Conservation (phyloP, 1,140 invertebrate species). For the Ridgeia piscesae region DNA sequence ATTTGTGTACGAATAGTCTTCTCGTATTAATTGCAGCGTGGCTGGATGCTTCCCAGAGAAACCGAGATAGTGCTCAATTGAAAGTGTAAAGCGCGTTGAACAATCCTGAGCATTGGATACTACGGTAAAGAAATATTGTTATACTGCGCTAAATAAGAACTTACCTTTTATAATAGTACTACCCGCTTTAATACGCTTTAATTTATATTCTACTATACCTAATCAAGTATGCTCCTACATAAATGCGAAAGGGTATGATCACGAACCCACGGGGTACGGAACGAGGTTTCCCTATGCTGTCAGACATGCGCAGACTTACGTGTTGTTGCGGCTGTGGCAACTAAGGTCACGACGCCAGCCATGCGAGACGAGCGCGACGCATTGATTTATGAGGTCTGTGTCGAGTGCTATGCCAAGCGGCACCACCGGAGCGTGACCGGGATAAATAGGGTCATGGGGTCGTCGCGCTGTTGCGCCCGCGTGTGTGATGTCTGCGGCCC, state of each 20-base stretch:
- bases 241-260: background rate
- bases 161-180: too few relatives aligned
- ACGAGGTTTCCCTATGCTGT: background rate
- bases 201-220: too few relatives aligned
- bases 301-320: background rate
- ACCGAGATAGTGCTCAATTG: too few relatives aligned
- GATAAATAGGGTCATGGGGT: background rate
- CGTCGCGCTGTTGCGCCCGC: too few relatives aligned
- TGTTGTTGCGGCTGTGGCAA: background rate
- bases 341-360: background rate
- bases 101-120: too few relatives aligned
- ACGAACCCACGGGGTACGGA: background rate
- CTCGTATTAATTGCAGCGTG: too few relatives aligned
- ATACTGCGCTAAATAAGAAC: background rate
- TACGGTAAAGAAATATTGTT: too few relatives aligned
- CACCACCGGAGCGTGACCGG: background rate
- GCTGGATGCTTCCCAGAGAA: too few relatives aligned
- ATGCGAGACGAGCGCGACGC: background rate
- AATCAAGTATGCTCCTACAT: too few relatives aligned
- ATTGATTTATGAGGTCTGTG: background rate
- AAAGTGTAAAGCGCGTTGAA: too few relatives aligned
- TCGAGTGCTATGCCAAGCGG: background rate
- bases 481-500: background rate
- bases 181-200: too few relatives aligned
- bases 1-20: too few relatives aligned